A percentile compares a stretch with the other conserved stretches of the same genome.
These are phyloP conservation scores for Tympanoctomys barrerae DNA, from an alignment of 2,797 vertebrate species.

Conservation along the genomic window DNA sequence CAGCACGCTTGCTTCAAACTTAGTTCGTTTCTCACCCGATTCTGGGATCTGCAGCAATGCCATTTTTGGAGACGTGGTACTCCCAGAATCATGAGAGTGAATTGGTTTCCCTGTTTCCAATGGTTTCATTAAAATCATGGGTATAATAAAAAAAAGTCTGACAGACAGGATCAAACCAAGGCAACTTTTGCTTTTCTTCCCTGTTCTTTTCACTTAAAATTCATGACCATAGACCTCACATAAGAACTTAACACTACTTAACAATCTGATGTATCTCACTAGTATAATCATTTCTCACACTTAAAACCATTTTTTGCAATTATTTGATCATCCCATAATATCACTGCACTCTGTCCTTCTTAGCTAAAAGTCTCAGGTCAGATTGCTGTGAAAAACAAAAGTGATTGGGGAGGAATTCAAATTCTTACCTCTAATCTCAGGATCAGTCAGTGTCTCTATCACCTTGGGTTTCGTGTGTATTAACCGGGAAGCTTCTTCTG, in stretches of 20 bases:
- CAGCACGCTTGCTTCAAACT: background rate
- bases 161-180: conserved; percentile 55
- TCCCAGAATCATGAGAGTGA: background rate
- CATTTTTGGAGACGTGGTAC: background rate
- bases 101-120: background rate
- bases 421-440: background rate
- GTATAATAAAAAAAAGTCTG: background rate
- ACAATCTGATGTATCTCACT: conserved; percentile 51
- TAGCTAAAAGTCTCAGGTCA: background rate
- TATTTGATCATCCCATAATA: background rate
- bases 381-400: conserved; percentile 9
- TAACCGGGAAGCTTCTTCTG: background rate
- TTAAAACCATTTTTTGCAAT: conserved; percentile 8
- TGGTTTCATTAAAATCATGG: conserved; percentile 7
- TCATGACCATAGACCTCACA: conserved; percentile 54
- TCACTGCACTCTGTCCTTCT: background rate
- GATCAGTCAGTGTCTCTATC: background rate
- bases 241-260: conserved; percentile 23
- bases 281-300: conserved; percentile 51
- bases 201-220: conserved; percentile 73
- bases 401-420: background rate
- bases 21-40: background rate
- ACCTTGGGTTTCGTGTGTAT: background rate
- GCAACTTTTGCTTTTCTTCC: conserved; percentile 65
- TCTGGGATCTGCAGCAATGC: background rate